Evolutionary conservation across 2,888 invertebrate species (phyloP), one percentile per base, ranked within the genome.

Genomic region (Pollenia angustigena): DNA sequence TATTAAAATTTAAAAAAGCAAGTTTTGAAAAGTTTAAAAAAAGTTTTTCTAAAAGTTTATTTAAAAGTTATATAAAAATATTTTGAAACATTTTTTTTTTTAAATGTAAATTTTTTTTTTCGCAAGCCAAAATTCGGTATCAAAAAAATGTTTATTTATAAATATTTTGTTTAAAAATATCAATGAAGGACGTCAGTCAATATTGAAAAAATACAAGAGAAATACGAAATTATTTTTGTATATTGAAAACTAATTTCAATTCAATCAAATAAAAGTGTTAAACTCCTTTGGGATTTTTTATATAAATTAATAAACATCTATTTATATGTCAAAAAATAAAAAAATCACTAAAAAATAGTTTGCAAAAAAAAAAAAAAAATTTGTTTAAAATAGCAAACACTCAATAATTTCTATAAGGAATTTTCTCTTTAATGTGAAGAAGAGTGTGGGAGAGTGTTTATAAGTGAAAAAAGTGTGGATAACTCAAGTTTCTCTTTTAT

Each of bases 121-220:
- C 54, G 16, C 54, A 16, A 52, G 32, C 32, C 52, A 79, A n/a
- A 72, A 64, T 62, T 32, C 14, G 16, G n/a, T 60, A 32, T 54
- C 44, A 81, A 81, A 81, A 80, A 81, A 81, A 80, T 75, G 69
- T 88, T 88, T 87, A 87, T 88, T 87, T 86, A 85, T 87, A 86
- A 86, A 88, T 75, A 60, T 80, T 32, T 32, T 76, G 72, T 86
- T 88, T 89, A 89, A 87, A 89, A 89, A 89, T 88, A 89, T 78
- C 88, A 69, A 68, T 80, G 89, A 89, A 89, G 89, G 89, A 88
- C 89, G 81, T 84, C 62, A 68, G 81, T 84, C 62, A 68, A 48
- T 75, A 75, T 44, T 56, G 54, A 71, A 62, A 80, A 82, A 69
- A 75, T 32, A 40, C 2, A n/a, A 69, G 2, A 32, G 10, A 46